Evolutionary conservation across 2,888 invertebrate species (phyloP), one percentile per base, ranked within the genome.

Genomic region (Carcina quercana): DNA sequence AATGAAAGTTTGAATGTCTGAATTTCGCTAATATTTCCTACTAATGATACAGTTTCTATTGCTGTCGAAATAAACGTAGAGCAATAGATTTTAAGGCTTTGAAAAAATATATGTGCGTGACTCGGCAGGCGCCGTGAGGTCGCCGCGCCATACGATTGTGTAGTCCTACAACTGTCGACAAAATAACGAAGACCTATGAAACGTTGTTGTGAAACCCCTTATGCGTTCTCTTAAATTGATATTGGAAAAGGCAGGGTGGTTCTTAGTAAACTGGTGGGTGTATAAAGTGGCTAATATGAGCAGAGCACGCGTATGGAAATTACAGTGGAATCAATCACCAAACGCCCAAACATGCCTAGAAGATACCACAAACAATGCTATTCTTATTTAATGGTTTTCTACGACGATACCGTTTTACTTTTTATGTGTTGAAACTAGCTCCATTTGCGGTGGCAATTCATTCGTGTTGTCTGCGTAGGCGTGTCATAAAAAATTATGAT

Each of bases 281-380:
- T 63, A 63, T 64, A 71, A 70, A 74, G 70, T 74, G 68, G 76
- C 72, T 79, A 79, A 80, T 80, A 74, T 70, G 74, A 73, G 61
- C 69, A 62, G 69, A 74, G 63, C 79, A 79, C 78, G 79, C 76
- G 76, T 82, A 82, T 79, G 82, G 76, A 82, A 82, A 82, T 82
- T 78, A 76, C 75, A 67, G 70, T 69, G 61, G 62, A 80, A 82
- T 82, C 80, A 82, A 82, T 82, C 82, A 80, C 76, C 76, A 71
- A 68, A 64, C 59, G 56, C 61, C 68, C 61, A 72, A 76, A 76
- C 68, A 73, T 69, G 59, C 54, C 58, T 54, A 54, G 58, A 53
- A 68, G 75, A 75, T 66, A 71, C 62, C 63, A 58, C 68, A 73
- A 73, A 74, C 68, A 70, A 71, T 64, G 61, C 51, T 50, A 59